Evolutionary conservation across 2,113 vertebrate genomes (phyloP), one percentile per base, ranked within the genome.

Genomic region (Triplophysa siluroides): DNA sequence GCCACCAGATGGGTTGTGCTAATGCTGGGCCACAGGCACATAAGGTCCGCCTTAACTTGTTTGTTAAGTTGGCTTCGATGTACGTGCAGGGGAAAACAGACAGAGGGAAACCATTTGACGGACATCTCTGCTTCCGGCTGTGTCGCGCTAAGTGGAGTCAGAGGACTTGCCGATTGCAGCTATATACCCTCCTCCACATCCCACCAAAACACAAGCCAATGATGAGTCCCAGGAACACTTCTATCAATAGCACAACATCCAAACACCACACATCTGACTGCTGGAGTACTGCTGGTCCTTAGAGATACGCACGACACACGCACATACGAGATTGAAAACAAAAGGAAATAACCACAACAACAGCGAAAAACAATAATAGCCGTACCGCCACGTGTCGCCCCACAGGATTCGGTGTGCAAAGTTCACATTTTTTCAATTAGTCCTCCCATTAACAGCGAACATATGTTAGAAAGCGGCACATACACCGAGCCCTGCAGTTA

Each of bases 401-500:
- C 41, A 71, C 43, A 69, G 56, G 41, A 62, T 24, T 41, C 1
- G 12, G 45, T 38, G 14, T 38, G 14, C 67, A 79, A 63, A 50
- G 58, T 63, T 65, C 19, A 72, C 64, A 6, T 62, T 5, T 8
- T 43, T 64, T 65, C 43, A 79, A 71, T 79, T 63, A 63, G 60
- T 23, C 41, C 26, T 38, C 23, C 54, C 43, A 79, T 71, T 54
- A 60, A 52, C 16, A 62, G 26, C 74, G n/a, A 33, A 13, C 19
- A 64, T 83, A 77, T 77, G 73, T 76, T 76, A 8, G 66, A 85
- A 78, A 85, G 50, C 78, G 21, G 67, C 21, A 79, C 43, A 77
- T 77, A 16, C 58, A 68, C 45, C 68, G 64, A 80, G 77, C 81
- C 81, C 16, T 83, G 72, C 88, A 90, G 86, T 90, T 88, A 91